Percentiles rank a stretch among this genome's conserved stretches.
Evolutionary conservation across 2,888 invertebrate genomes (phyloP).

Genomic region (Meta bourneti): DNA sequence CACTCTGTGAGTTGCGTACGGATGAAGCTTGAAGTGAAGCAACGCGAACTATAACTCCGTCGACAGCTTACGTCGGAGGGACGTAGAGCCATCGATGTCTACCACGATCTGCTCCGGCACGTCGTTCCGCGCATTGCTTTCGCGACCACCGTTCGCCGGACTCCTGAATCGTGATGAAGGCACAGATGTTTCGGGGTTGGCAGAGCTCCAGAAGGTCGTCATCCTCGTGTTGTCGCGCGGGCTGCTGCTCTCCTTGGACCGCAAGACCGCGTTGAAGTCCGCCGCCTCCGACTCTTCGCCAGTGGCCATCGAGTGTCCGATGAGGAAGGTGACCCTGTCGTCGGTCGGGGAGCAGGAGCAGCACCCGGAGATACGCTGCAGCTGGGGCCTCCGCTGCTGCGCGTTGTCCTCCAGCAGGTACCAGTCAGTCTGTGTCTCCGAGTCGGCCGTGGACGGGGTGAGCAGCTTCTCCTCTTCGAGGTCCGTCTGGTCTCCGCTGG

Average conservation of each 20-base stretch:
- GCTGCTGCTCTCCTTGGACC: constrained; percentile 57
- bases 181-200: constrained; percentile 69
- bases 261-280: constrained; percentile 40
- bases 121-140: constrained; percentile 63
- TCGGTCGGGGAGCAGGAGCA: constrained; percentile 76
- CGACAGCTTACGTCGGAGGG: constrained; percentile 74
- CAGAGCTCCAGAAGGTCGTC: constrained; percentile 67
- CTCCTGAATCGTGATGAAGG: constrained; percentile 74
- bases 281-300: constrained; percentile 75
- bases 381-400: constrained; percentile 60
- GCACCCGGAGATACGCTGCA: constrained; percentile 76
- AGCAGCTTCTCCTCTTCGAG: background rate
- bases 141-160: constrained; percentile 52
- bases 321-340: constrained; percentile 75
- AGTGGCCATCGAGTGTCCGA: constrained; percentile 57
- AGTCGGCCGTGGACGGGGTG: constrained; percentile 49
- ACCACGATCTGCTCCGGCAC: constrained; percentile 70
- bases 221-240: constrained; percentile 53
- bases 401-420: constrained; percentile 77
- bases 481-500: constrained; percentile 14
- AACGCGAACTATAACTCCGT: constrained; percentile 73
- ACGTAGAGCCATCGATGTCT: constrained; percentile 75
- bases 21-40: no score
- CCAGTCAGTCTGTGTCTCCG: constrained; percentile 77
- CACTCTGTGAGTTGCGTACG: no score